Base-by-base conservation (phyloP, 2,113 vertebrate species). In the Meriones unguiculatus region DNA sequence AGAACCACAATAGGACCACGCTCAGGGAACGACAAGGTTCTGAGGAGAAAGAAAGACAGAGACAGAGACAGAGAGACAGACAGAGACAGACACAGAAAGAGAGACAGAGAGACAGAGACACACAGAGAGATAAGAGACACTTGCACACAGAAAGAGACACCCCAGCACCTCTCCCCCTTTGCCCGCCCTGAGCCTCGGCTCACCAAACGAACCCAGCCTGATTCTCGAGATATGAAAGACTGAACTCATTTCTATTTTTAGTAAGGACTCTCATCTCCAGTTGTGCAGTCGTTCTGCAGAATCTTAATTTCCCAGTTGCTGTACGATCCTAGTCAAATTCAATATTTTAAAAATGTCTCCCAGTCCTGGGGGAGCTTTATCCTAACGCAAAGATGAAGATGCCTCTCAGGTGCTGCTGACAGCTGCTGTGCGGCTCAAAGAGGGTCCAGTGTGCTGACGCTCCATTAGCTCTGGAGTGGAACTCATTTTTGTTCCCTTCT, bases 261-360 rank as follows among this genome's bases (percentile, higher is more conserved):
- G 87, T 13, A 67, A 88, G 78, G 82, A n/a, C 32, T 64, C 84
- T 90, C 3, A 64, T 86, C 78, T 97, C 86, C 88, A 93, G 41
- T 52, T 67, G 75, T 38, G 28, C 38, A 59, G 2, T 70, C 95
- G 4, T 90, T 91, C 65, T 90, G 69, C n/a, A 89, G 95, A 95
- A 96, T 95, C 70, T 87, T 87, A 93, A 50, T 95, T 96, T 96
- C 76, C 84, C 86, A 84, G 77, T 73, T 92, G 35, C 41, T 90
- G n/a, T 86, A 90, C 91, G 59, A 85, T 41, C 54, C 62, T 69
- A 59, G 28, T 65, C 95, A 96, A 97, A 88, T n/a, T 88, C 80
- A 82, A 14, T 65, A 69, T 92, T 81, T 91, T 67, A 24, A n/a
- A 25, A 67, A 87, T 46, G 22, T 25, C 64, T 50, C 20, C 67